Evolutionary conservation across 1,140 invertebrate species (phyloP).

Genomic region (Ptiloglossa arizonensis): DNA sequence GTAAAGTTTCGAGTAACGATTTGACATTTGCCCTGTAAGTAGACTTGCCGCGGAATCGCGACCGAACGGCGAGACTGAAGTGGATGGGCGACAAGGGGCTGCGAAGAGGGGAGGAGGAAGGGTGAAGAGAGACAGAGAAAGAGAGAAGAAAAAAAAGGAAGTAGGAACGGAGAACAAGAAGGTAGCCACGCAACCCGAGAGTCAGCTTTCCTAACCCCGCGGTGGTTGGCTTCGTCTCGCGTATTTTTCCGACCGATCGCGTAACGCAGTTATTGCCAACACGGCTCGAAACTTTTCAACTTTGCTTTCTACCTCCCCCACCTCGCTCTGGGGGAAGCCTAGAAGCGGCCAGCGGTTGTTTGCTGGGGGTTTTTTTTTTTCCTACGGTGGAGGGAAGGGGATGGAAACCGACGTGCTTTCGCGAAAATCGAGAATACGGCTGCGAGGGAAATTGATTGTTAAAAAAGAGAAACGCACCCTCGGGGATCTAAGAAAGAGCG

Average conservation of each 20-base stretch:
- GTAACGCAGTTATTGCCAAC: conserved; percentile 44
- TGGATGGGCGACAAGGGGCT: too few relatives aligned
- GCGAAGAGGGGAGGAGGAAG: not conserved
- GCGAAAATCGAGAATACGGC: not conserved
- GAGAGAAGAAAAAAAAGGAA: not conserved
- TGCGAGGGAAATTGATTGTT: conserved; percentile 8
- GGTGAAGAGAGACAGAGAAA: not conserved
- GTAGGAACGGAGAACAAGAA: too few relatives aligned
- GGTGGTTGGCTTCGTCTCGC: conserved; percentile 32
- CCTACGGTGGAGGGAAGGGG: too few relatives aligned
- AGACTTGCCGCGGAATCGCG: conserved; percentile 28
- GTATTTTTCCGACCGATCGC: conserved; percentile 55
- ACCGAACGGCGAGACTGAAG: too few relatives aligned
- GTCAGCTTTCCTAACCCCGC: conserved; percentile 1
- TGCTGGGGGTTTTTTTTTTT: too few relatives aligned
- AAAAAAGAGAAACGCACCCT: too few relatives aligned
- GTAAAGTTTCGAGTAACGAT: conserved; percentile 64
- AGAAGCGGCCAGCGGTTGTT: not conserved
- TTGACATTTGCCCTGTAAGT: conserved; percentile 58
- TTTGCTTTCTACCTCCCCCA: not conserved
- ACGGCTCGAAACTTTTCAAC: not conserved
- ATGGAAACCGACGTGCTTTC: conserved; percentile 14
- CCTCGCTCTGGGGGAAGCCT: not conserved
- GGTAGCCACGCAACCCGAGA: conserved; percentile 1
- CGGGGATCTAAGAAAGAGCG: too few relatives aligned